phyloP scores from a whole-genome alignment of 1,140 invertebrate genomes.

The Dryas iulia region DNA sequence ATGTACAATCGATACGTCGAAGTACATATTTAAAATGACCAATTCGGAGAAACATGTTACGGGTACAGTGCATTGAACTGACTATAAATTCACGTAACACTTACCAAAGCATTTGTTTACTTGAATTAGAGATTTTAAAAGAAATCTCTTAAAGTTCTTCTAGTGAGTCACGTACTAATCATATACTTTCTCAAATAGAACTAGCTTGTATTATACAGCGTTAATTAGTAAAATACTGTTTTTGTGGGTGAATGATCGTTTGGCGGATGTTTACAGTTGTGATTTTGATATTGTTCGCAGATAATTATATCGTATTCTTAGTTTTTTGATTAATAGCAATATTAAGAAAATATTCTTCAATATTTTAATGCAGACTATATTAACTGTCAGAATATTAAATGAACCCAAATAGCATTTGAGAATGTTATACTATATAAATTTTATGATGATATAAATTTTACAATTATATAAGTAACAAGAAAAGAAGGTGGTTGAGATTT shows the following conservation, averaged over 20 bases:
- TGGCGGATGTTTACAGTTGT: background rate
- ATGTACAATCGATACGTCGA: background rate
- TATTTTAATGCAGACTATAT: background rate
- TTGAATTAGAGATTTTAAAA: background rate
- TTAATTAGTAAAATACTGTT: conserved; percentile 10
- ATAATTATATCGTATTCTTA: background rate
- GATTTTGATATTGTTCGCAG: background rate
- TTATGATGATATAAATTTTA: too few relatives aligned
- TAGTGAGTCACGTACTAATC: conserved; percentile 10
- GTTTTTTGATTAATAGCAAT: background rate
- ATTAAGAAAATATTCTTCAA: too few relatives aligned
- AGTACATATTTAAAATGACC: conserved; percentile 12
- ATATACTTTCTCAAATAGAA: conserved; percentile 24
- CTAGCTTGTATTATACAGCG: background rate
- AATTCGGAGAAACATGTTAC: conserved; percentile 27
- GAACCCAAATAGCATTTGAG: too few relatives aligned
- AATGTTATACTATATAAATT: too few relatives aligned
- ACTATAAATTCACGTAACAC: conserved; percentile 23
- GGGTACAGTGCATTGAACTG: conserved; percentile 24
- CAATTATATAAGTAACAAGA: too few relatives aligned
- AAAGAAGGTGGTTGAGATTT: too few relatives aligned
- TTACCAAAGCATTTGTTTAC: conserved; percentile 11
- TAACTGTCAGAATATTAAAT: background rate
- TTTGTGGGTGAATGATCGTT: conserved; percentile 7
- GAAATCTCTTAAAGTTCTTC: background rate